Conservation (phyloP, 2,797 vertebrate genomes). For the Harpagifer antarcticus region DNA sequence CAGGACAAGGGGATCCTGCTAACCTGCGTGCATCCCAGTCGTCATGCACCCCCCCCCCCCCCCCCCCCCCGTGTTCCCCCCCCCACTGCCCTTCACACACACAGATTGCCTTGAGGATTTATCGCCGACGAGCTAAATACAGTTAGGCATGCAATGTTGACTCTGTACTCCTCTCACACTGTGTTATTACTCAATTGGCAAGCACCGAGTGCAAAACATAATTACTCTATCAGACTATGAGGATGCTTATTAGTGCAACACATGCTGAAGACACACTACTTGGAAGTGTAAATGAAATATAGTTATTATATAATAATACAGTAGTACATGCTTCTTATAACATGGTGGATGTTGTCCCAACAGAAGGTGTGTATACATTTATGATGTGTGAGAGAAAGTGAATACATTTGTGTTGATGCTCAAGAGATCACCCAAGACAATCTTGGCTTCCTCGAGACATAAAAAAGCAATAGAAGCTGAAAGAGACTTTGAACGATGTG, state of each 20-base stretch:
- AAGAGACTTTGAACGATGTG: conserved; percentile 67
- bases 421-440: conserved; percentile 61
- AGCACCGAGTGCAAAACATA: conserved; percentile 47
- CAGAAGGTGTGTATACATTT: conserved; percentile 54
- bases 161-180: conserved; percentile 44
- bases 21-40: conserved; percentile 60
- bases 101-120: conserved; percentile 61
- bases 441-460: conserved; percentile 56
- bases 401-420: conserved; percentile 73
- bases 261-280: conserved; percentile 21
- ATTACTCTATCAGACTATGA: conserved; percentile 44
- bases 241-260: conserved; percentile 47
- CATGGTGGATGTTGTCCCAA: conserved; percentile 54
- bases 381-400: conserved; percentile 65
- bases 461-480: conserved; percentile 55
- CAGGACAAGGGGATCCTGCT: conserved; percentile 58
- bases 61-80: conserved; percentile 57
- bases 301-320: conserved; percentile 35
- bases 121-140: conserved; percentile 60
- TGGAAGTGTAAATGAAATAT: conserved; percentile 44
- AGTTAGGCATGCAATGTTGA: conserved; percentile 72
- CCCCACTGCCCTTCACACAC: conserved; percentile 64
- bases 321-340: conserved; percentile 24
- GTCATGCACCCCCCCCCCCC: conserved; percentile 44
- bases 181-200: conserved; percentile 62